phyloP scores from a whole-genome alignment of 2,888 invertebrate species.

The Monopis laevigella region DNA sequence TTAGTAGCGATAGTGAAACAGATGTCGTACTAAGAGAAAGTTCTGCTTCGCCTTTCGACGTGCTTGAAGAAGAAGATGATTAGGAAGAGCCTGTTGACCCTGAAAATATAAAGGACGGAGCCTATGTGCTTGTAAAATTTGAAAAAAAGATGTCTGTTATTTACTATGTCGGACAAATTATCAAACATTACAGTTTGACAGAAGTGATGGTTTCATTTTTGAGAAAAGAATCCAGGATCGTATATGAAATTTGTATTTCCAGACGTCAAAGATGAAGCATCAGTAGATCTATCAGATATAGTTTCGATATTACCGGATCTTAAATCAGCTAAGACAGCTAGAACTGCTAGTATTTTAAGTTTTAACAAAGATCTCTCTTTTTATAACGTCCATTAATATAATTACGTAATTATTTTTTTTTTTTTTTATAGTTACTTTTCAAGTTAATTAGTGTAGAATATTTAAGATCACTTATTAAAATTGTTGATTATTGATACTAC shows the following conservation, averaged over 20 bases:
- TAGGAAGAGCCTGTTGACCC: slow-evolving; percentile 12
- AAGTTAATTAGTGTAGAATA: no score
- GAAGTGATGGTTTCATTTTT: no score
- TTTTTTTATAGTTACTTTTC: neutral
- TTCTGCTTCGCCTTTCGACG: slow-evolving; percentile 18
- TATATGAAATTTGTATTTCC: no score
- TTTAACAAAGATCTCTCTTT: neutral
- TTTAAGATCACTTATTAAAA: no score
- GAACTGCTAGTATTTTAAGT: no score
- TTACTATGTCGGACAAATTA: slow-evolving; percentile 14
- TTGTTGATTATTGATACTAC: no score
- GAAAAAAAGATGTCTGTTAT: slow-evolving; percentile 13
- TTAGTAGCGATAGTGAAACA: slow-evolving; percentile 14
- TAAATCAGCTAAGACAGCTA: slow-evolving; percentile 10
- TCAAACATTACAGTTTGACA: slow-evolving; percentile 13
- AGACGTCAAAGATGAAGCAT: no score
- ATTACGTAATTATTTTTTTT: neutral
- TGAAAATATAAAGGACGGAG: slow-evolving; percentile 12
- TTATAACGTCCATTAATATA: neutral
- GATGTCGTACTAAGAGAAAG: slow-evolving; percentile 15
- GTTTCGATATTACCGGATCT: slow-evolving; percentile 16
- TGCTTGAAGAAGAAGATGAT: slow-evolving; percentile 12
- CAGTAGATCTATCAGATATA: slow-evolving; percentile 12
- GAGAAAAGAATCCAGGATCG: no score
- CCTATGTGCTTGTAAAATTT: slow-evolving; percentile 13